These are phyloP conservation scores for Solenodon paradoxus DNA, from an alignment of 2,113 vertebrate genomes.

Conservation along the genomic window DNA sequence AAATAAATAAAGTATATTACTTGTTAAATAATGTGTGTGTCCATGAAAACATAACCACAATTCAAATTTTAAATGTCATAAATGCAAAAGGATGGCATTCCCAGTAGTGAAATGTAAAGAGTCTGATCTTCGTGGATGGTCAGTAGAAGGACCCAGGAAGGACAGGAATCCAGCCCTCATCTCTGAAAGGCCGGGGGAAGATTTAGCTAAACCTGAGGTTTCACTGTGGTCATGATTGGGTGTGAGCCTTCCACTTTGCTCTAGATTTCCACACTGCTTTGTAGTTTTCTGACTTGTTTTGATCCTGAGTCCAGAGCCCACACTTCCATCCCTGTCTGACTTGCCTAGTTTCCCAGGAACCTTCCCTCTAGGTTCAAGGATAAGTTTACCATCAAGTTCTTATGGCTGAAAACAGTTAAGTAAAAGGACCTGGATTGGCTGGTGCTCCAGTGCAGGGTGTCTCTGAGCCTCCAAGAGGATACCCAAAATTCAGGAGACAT, in stretches of 20 bases:
- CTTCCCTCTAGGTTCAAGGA: neutral
- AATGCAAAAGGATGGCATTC: neutral
- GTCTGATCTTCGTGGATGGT: neutral
- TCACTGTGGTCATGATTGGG: neutral
- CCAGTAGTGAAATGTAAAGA: neutral
- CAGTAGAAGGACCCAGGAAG: neutral
- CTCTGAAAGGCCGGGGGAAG: neutral
- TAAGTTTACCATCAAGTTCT: neutral
- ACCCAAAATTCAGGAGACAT: neutral
- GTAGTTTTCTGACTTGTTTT: neutral
- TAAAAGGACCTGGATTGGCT: neutral
- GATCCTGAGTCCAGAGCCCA: neutral
- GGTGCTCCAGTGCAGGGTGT: neutral
- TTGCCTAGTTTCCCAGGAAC: neutral
- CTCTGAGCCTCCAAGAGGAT: neutral
- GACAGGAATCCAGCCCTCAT: neutral
- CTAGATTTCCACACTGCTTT: neutral
- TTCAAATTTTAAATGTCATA: neutral
- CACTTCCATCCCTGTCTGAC: neutral
- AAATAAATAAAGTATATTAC: neutral
- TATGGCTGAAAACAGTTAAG: neutral
- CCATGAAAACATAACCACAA: neutral
- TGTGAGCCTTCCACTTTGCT: neutral
- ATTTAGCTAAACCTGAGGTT: neutral
- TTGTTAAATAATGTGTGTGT: neutral